phyloP scores from a whole-genome alignment of 2,888 invertebrate genomes.

The Clusia tigrina region DNA sequence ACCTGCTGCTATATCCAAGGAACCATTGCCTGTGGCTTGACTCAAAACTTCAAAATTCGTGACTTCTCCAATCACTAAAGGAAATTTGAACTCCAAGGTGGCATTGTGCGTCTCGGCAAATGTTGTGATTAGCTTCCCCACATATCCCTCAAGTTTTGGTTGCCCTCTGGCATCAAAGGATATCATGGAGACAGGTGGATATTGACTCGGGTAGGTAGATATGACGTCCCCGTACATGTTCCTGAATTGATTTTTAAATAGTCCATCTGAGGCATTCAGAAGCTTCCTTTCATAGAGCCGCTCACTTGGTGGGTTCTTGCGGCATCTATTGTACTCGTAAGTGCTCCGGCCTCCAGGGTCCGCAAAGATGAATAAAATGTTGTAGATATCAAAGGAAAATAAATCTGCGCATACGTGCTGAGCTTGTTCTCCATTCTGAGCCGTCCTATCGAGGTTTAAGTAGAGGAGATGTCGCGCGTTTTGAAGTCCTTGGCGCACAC shows the following conservation, averaged over 20 bases:
- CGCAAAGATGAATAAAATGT: neutral
- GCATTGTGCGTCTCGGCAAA: slow-evolving; percentile 43
- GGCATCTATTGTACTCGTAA: neutral
- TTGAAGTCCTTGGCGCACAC: neutral
- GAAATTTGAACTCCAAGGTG: slow-evolving; percentile 23
- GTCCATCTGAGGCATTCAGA: neutral
- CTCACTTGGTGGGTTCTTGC: neutral
- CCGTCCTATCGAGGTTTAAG: neutral
- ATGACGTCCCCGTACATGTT: slow-evolving; percentile 39
- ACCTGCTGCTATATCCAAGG: slow-evolving; percentile 35
- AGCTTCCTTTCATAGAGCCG: neutral
- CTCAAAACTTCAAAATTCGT: neutral
- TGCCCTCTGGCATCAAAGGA: slow-evolving; percentile 29
- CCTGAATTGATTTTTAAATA: slow-evolving; percentile 40
- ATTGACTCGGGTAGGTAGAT: slow-evolving; percentile 33
- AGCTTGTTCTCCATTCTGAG: neutral
- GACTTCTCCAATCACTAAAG: neutral
- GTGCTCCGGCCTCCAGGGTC: neutral
- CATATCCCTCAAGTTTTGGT: slow-evolving; percentile 35
- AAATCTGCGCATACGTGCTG: neutral
- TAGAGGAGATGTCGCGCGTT: neutral
- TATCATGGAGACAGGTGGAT: slow-evolving; percentile 39
- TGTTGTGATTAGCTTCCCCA: slow-evolving; percentile 33
- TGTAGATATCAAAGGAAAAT: neutral
- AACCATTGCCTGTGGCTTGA: neutral